Conservation (phyloP, 2,888 invertebrate genomes). For the Pseudanteris insignis region DNA sequence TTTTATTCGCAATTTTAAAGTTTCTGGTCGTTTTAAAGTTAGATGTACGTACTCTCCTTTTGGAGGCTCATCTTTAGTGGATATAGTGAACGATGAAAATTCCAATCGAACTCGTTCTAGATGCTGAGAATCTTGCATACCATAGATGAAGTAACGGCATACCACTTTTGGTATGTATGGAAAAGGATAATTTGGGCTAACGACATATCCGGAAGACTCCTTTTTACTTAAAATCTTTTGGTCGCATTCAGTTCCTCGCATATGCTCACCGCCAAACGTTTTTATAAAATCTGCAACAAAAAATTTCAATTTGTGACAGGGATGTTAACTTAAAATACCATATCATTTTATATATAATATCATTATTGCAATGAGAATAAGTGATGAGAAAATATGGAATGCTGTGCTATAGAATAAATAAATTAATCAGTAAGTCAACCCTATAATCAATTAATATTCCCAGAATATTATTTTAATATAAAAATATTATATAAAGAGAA, state of each 20-base stretch:
- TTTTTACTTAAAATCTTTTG: conserved; percentile 95
- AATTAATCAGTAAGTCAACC: too few species aligned
- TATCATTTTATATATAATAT: too few species aligned
- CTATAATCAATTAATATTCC: too few species aligned
- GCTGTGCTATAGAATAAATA: too few species aligned
- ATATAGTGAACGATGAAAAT: conserved; percentile 90
- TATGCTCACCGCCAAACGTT: conserved; percentile 93
- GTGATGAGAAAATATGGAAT: too few species aligned
- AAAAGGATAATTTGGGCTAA: conserved; percentile 96
- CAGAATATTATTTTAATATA: too few species aligned
- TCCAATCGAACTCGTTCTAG: conserved; percentile 91
- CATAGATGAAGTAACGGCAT: conserved; percentile 98
- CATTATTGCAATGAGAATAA: too few species aligned
- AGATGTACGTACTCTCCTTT: conserved; percentile 86
- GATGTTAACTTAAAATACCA: too few species aligned
- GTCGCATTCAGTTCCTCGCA: conserved; percentile 98
- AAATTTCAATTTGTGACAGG: too few species aligned
- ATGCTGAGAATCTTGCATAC: conserved; percentile 96
- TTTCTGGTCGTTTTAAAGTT: too few species aligned
- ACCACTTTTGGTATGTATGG: conserved; percentile 95
- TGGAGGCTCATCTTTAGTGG: conserved; percentile 78
- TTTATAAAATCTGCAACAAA: conserved; percentile 82
- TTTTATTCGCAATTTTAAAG: too few species aligned
- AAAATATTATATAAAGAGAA: too few species aligned
- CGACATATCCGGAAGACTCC: conserved; percentile 90